Evolutionary conservation across 2,888 invertebrate genomes (phyloP), one percentile per base, ranked within the genome.

Genomic region (Tortrix viridana): DNA sequence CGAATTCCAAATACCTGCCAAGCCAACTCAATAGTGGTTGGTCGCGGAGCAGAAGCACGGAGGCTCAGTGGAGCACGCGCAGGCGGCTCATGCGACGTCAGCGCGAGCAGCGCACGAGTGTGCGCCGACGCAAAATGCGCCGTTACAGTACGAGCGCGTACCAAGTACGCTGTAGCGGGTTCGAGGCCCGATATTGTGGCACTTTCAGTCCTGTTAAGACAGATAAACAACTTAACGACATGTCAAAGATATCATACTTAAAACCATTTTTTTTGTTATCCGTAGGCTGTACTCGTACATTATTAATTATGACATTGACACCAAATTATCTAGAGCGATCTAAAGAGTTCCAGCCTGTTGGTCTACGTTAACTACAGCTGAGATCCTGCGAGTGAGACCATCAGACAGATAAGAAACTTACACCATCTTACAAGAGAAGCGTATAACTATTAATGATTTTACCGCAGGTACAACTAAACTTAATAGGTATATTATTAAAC

Each of bases 121-220:
- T 91, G 88, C 1, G 86, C 77, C 0, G 92, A 92, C n/a, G 88
- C 85, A 67, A 91, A 92, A 68, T 91, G 92, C 0, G 88, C 85
- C 1, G 91, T 91, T 41, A 91, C 80, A 0, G 92, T 92, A 9
- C 88, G 79, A 6, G 92, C 90, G 6, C 92, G 79, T 3, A 92
- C 88, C 59, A 91, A 69, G 66, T 91, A 92, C 1, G 92, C 86
- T 3, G 92, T 90, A 0, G 92, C 92, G 1, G 92, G 92, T 47
- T 90, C 91, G 22, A 92, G 71, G 0, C 90, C 89, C 0, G 89
- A 80, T 81, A 92, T 87, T 6, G 86, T 89, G 12, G 91, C 85
- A 44, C 81, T 84, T 75, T 92, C 90, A 38, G 78, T 80, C 64
- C 91, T 91, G 19, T 46, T 26, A 19, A 20, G 3, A 12, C 7